Conservation (phyloP, 2,113 vertebrate species). For the Alexandromys fortis region DNA sequence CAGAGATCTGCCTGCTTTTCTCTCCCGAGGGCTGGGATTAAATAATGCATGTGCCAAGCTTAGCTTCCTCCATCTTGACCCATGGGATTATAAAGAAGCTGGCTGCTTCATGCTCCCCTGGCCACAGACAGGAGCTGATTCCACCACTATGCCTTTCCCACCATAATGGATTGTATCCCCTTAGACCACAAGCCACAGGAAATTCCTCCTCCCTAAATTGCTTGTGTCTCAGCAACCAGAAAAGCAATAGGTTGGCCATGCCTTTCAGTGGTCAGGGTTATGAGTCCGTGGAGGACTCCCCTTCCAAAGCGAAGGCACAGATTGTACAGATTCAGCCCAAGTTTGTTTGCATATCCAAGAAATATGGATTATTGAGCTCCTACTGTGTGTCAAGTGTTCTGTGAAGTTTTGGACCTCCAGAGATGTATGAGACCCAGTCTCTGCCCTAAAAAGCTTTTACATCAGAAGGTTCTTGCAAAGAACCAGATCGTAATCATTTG, state of each 20-base stretch:
- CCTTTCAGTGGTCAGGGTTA: neutral
- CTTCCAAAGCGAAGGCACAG: neutral
- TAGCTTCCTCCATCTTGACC: neutral
- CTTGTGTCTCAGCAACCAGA: neutral
- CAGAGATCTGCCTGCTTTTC: neutral
- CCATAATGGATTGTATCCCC: neutral
- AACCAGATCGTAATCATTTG: neutral
- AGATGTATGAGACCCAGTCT: neutral
- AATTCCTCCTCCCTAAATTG: neutral
- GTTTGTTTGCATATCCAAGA: accelerated
- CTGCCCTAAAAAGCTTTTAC: neutral
- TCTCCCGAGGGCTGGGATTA: neutral
- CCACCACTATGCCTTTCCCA: neutral
- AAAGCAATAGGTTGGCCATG: neutral
- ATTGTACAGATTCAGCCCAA: neutral
- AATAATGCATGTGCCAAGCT: neutral
- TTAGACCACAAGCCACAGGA: neutral
- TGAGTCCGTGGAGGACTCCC: neutral
- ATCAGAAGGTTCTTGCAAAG: neutral
- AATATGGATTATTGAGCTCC: neutral
- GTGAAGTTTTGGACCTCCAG: neutral
- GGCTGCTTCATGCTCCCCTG: neutral
- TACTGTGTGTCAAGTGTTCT: neutral
- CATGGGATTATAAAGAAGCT: neutral
- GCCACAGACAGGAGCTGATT: neutral